Base-by-base conservation (phyloP, 2,797 vertebrate species). In the Cetoscarus ocellatus region DNA sequence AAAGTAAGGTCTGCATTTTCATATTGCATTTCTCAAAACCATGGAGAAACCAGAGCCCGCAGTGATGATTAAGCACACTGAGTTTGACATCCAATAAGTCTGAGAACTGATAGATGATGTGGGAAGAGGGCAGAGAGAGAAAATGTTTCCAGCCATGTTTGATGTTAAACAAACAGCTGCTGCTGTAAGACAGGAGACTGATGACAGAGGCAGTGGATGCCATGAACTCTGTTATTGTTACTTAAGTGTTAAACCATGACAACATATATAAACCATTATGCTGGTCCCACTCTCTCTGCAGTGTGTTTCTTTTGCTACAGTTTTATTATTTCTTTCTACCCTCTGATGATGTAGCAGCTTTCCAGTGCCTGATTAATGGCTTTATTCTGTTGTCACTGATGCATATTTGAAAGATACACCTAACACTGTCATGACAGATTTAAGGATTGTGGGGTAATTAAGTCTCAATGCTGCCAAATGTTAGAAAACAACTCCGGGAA, bases 81-180 rank as follows among this genome's bases (percentile, higher is more conserved):
- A 68, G 61, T 77, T 15, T 80, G 83, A 84, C 83, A 77, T 39
- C 73, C 87, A 83, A 82, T 88, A 91, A 69, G 54, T 80, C 70
- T 82, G 67, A 75, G 67, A 78, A 71, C 67, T 85, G 80, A 79
- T 73, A 43, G 64, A 89, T 88, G 77, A 75, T 18, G 40, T 10
- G 11, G 40, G 17, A 44, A 50, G 10, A 61, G 70, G 6, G 49
- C 38, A 67, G 17, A 40, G 39, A 60, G 38, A 45, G 13, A 54
- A 71, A 61, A 48, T 38, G 10, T 71, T 63, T 62, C 42, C 58
- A 66, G 19, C 45, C 34, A 48, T 38, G 61, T 63, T 67, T 48
- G 35, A 38, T 63, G 42, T 34, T 45, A 18, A 60, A 57, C 53
- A 71, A 68, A 71, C 61, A 70, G 67, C 59, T 68, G 56, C 45